Conservation (phyloP, 2,888 invertebrate species). For the Athalia cordata region DNA sequence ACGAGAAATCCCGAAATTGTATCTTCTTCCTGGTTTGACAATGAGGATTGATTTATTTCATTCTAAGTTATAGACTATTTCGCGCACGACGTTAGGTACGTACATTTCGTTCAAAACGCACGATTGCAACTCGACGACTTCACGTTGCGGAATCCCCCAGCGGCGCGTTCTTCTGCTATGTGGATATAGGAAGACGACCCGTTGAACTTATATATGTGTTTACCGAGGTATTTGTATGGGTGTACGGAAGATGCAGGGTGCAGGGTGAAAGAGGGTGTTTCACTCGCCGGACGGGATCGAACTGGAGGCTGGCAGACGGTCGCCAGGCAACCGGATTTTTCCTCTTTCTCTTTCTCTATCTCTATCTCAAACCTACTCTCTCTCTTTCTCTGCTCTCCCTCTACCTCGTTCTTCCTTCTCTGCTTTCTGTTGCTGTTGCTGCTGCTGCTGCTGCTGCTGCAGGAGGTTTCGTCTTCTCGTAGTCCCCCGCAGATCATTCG, state of each 20-base stretch:
- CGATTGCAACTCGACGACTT: no score
- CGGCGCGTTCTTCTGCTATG: no score
- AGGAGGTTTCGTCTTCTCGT: constrained; percentile 1
- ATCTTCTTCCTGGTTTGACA: no score
- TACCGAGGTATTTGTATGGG: neutral
- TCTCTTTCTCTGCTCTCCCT: constrained; percentile 38
- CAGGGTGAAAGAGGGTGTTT: constrained; percentile 32
- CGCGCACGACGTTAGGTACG: no score
- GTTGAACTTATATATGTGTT: no score
- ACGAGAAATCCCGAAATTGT: no score
- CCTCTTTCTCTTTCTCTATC: constrained; percentile 49
- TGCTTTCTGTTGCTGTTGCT: constrained; percentile 44
- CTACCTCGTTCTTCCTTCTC: constrained; percentile 44
- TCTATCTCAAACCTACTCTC: constrained; percentile 28
- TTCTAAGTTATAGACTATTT: no score
- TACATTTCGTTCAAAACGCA: no score
- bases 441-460: neutral
- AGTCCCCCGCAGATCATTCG: constrained; percentile 21
- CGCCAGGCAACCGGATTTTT: constrained; percentile 70
- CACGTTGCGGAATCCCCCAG: no score
- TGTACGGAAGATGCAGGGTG: constrained; percentile 10
- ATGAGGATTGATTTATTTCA: no score
- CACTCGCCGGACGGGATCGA: constrained; percentile 70
- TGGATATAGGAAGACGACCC: no score
- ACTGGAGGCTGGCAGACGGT: constrained; percentile 67